Evolutionary conservation across 2,797 vertebrate species (phyloP), one percentile per base, ranked within the genome.

Genomic region (Anas bernieri): DNA sequence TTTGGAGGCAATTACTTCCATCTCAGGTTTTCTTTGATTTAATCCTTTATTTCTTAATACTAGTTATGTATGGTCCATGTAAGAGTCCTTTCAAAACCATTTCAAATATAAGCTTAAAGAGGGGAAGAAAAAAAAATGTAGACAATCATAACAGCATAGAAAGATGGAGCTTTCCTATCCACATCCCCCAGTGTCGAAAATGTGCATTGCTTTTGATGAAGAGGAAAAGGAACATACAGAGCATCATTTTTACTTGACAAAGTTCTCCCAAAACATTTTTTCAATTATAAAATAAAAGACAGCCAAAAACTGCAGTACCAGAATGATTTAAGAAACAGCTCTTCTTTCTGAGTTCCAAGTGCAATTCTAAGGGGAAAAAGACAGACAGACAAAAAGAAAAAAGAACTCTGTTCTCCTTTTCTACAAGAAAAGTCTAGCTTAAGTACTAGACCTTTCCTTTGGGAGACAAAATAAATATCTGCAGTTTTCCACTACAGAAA

Each of bases 281-380:
- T 81, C 21, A 96, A 82, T 93, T 96, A 92, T 94, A 96, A 76
- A 92, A 86, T 69, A 64, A 83, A 94, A 94, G 41, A 43, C 67
- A 89, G 17, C 23, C 66, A 92, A 76, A 96, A 95, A 61, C 18
- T 30, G 70, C 21, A 72, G 17, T 54, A 22, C 11, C 93, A 83
- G 85, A 77, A 75, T 70, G n/a, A 80, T 92, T 64, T 70, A 69
- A 88, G 96, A 94, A 92, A 54, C 14, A 90, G 37, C 50, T 43
- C 30, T 88, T 76, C 61, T 94, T 86, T 92, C 64, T 7, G 35
- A 66, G 17, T 73, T 77, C 17, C 7, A 3, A 92, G 84, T 17
- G 93, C 97, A 96, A 94, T 76, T 52, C 55, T 90, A 81, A 10
- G 13, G 14, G 17, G 17, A 80, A 23, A 86, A 63, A 90, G 46